These are phyloP conservation scores for Apotomis betuletana DNA, from an alignment of 2,888 invertebrate genomes.

Conservation along the genomic window DNA sequence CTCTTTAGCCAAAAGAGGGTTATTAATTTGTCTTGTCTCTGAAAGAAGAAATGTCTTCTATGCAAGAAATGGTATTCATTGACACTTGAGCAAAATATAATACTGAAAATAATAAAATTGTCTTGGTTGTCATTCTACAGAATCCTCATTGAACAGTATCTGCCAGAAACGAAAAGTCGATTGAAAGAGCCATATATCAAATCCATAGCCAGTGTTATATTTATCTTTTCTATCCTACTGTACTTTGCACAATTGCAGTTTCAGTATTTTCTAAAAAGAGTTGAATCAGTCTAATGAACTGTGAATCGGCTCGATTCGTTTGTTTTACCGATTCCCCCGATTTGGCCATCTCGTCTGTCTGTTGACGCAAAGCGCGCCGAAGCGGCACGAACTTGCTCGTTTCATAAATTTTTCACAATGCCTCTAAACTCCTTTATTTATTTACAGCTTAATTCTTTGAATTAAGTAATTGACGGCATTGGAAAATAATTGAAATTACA, in stretches of 20 bases:
- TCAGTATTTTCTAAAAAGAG: conserved; percentile 6
- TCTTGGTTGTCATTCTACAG: too few species aligned
- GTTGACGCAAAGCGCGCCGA: conserved; percentile 22
- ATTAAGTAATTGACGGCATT: conserved; percentile 10
- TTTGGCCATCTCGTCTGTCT: background rate
- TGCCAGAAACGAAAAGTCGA: too few species aligned
- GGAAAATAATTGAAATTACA: background rate
- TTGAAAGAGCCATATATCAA: too few species aligned
- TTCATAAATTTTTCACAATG: conserved; percentile 26
- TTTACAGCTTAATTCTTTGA: conserved; percentile 16
- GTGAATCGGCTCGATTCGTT: conserved; percentile 17
- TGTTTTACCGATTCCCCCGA: conserved; percentile 12
- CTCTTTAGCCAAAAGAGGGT: too few species aligned
- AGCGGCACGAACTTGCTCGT: conserved; percentile 28
- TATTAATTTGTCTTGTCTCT: too few species aligned
- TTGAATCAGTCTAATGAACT: conserved; percentile 19
- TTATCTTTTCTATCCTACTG: background rate
- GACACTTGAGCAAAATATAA: too few species aligned
- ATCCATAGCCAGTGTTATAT: too few species aligned
- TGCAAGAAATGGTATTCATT: too few species aligned
- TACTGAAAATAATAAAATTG: too few species aligned
- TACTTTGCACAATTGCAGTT: background rate
- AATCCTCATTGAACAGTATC: too few species aligned
- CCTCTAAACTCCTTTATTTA: conserved; percentile 18
- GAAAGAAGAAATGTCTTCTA: too few species aligned